Conservation (phyloP, 2,888 invertebrate species). For the Abrostola tripartita region DNA sequence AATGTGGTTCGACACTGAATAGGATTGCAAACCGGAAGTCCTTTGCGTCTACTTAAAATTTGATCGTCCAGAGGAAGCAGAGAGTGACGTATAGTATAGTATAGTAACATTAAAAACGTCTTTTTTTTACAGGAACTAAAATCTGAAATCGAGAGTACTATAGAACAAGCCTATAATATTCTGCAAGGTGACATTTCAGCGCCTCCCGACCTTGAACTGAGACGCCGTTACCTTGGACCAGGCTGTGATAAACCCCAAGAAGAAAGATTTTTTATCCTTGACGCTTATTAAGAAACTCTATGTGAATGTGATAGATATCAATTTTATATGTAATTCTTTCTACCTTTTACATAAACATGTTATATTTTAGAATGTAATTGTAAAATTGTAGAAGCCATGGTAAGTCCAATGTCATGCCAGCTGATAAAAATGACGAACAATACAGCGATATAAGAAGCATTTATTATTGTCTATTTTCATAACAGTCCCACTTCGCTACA, state of each 20-base stretch:
- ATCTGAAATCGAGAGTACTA: slow-evolving; percentile 82
- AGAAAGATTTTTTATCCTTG: slow-evolving; percentile 82
- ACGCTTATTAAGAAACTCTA: slow-evolving; percentile 54
- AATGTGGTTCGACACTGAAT: no score
- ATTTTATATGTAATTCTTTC: slow-evolving; percentile 21
- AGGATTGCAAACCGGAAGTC: no score
- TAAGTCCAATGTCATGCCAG: not conserved
- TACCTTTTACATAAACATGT: slow-evolving; percentile 1
- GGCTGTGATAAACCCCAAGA: slow-evolving; percentile 81
- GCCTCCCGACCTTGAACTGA: slow-evolving; percentile 81
- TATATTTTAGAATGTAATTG: slow-evolving; percentile 1
- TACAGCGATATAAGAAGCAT: not conserved
- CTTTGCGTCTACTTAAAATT: no score
- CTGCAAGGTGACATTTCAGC: slow-evolving; percentile 87
- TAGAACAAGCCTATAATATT: slow-evolving; percentile 86
- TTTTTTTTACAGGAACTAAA: slow-evolving; percentile 77
- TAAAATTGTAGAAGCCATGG: not conserved
- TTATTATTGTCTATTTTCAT: not conserved
- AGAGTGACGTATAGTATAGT: no score
- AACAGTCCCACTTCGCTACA: not conserved
- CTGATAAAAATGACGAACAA: not conserved
- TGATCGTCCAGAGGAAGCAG: no score
- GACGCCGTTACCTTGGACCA: slow-evolving; percentile 81
- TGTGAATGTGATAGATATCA: slow-evolving; percentile 40
- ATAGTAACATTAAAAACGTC: not conserved